Base-by-base conservation (phyloP, 2,888 invertebrate genomes). In the Tiphia femorata region DNA sequence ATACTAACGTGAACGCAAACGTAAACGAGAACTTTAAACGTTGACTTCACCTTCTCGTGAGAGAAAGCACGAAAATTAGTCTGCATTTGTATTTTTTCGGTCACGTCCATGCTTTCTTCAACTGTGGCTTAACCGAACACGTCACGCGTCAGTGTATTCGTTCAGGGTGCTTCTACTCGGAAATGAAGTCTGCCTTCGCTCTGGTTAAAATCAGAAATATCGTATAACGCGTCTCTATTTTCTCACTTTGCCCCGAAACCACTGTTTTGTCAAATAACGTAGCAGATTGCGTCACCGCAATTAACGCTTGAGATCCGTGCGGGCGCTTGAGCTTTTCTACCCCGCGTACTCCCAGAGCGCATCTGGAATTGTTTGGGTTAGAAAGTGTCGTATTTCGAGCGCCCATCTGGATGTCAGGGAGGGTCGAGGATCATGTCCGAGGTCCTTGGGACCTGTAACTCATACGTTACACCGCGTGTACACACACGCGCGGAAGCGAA, bases 341-440 rank as follows among this genome's bases (percentile, higher is more conserved):
- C 56, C 54, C 37, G 27, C 58, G 48, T 54, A 38, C 49, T 51
- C 37, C 42, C 33, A 12, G 37, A 43, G 47, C 68, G 49, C 68
- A 67, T 68, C 59, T 70, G 70, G 47, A 54, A 62, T 53, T 70
- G 62, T 68, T 63, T 68, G 68, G 27, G 42, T 56, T 65, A 53
- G 59, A 52, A 62, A 71, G 68, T 65, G 71, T 71, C 62, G 44
- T 47, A 55, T 64, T 70, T 55, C 49, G 42, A 48, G 37, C 50
- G 61, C 68, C 65, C 70, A 68, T 65, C 68, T 65, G 70, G 62
- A 42, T 12, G 52, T 48, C 25, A 49, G n/a, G n/a, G n/a, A n/a
- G 53, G 56, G 53, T 41, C 55, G 42, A 63, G 46, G 58, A 63
- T 63, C 70, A 58, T 55, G 50, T 29, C 37, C 16, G 40, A 21